phyloP scores from a whole-genome alignment of 2,797 vertebrate species.

The Sebastes alutus region DNA sequence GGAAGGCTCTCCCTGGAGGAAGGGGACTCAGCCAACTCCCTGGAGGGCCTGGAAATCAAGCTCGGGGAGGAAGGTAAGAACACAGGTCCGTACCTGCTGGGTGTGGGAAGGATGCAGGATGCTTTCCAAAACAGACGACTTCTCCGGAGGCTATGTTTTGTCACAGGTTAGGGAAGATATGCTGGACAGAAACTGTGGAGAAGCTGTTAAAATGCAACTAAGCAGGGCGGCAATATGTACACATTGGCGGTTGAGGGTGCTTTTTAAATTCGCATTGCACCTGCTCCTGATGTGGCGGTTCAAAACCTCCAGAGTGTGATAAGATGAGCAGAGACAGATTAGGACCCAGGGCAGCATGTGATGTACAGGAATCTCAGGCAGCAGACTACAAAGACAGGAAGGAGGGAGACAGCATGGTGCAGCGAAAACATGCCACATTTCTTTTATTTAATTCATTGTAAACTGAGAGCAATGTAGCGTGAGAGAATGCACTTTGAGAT shows the following conservation, averaged over 20 bases:
- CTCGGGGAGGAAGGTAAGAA: constrained; percentile 75
- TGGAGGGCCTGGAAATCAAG: constrained; percentile 76
- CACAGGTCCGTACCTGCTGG: constrained; percentile 21
- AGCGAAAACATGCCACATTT: neutral
- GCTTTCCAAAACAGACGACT: neutral
- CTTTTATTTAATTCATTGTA: neutral
- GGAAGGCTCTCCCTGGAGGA: constrained; percentile 82
- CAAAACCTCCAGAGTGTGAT: constrained; percentile 46
- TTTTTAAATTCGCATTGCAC: constrained; percentile 51
- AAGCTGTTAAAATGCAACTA: neutral
- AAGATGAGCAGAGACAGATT: constrained; percentile 56
- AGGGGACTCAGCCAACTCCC: constrained; percentile 78
- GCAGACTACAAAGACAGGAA: constrained; percentile 7
- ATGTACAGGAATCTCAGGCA: constrained; percentile 41
- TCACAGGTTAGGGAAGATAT: neutral
- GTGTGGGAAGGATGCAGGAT: neutral
- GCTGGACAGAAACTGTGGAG: neutral
- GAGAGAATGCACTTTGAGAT: constrained; percentile 8
- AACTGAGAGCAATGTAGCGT: neutral
- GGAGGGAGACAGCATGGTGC: neutral
- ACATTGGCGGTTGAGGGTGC: neutral
- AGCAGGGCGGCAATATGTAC: neutral
- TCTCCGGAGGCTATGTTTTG: neutral
- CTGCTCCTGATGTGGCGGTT: constrained; percentile 36
- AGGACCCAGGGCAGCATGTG: constrained; percentile 43